phyloP scores from a whole-genome alignment of 2,797 vertebrate genomes.

The Bovichtus variegatus region DNA sequence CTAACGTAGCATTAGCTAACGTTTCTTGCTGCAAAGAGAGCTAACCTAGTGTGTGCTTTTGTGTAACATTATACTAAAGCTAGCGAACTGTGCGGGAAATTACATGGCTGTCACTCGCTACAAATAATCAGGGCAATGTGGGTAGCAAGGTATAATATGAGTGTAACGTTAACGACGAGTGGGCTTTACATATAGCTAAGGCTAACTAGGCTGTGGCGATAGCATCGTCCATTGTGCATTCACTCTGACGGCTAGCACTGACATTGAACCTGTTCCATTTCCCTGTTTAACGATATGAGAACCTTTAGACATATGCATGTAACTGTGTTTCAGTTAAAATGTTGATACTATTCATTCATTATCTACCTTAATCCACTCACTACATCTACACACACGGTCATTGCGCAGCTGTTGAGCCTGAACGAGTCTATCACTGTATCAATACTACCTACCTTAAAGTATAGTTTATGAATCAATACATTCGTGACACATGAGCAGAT shows the following conservation, averaged over 20 bases:
- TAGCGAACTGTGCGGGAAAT: fast-evolving
- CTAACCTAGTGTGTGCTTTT: slow-evolving; percentile 25
- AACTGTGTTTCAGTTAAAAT: background rate
- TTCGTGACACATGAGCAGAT: background rate
- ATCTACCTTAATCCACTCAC: background rate
- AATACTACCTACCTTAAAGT: background rate
- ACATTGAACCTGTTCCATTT: background rate
- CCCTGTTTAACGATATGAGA: background rate
- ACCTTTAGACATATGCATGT: background rate
- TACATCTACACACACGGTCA: background rate
- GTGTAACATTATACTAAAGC: slow-evolving; percentile 11
- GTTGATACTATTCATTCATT: background rate
- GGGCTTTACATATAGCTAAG: slow-evolving; percentile 11
- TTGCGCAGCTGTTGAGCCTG: slow-evolving; percentile 22
- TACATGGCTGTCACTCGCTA: fast-evolving
- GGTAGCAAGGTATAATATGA: background rate
- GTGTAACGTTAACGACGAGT: background rate
- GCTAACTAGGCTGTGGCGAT: slow-evolving; percentile 30
- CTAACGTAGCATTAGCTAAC: slow-evolving; percentile 37
- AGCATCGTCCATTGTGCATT: slow-evolving; percentile 71
- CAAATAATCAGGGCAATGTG: fast-evolving
- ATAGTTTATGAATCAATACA: background rate
- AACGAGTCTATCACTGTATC: background rate
- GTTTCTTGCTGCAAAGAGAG: slow-evolving; percentile 37
- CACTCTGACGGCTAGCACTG: slow-evolving; percentile 8